Evolutionary conservation across 2,113 vertebrate species (phyloP), one percentile per base, ranked within the genome.

Genomic region (Dicaeum eximium): DNA sequence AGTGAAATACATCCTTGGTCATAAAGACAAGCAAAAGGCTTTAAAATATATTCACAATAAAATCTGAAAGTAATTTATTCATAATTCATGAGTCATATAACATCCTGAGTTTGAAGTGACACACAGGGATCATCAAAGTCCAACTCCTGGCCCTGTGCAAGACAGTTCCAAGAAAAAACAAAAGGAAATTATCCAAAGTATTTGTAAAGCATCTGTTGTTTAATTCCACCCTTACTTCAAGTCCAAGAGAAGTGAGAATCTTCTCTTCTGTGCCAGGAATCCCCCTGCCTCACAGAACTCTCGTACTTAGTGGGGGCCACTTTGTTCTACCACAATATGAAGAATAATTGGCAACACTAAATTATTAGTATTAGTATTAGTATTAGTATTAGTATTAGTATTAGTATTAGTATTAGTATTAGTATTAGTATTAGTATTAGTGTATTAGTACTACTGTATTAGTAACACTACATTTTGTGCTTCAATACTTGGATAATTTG

Each of bases 231-330:
- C 20, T 40, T 79, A 4, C 12, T 40, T 60, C 15, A 37, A 7
- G 9, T 44, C 28, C 75, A 31, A 71, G 37, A 40, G 19, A 37
- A 69, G 23, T 4, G 19, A 48, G 15, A 87, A 47, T 47, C n/a
- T 73, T 69, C 56, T 69, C 11, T 28, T 72, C 42, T 56, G 14
- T 85, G 22, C 21, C 53, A 82, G 35, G 31, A 53, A 30, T n/a
- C 7, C 4, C 2, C 0, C 4, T 10, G 0, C 50, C 35, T 80
- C 19, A 10, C 1, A 70, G 45, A 13, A n/a, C 4, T 54, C 20
- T 67, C 18, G 25, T 82, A 4, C 7, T 45, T 57, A 9, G 11
- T 20, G 13, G 0, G 6, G 6, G 4, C 45, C 16, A 57, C 33
- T 77, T 57, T 86, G 4, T 58, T 69, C 14, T 58, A 13, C 13